Evolutionary conservation across 2,888 invertebrate genomes (phyloP), one percentile per base, ranked within the genome.

Genomic region (Epsilonema sp.): DNA sequence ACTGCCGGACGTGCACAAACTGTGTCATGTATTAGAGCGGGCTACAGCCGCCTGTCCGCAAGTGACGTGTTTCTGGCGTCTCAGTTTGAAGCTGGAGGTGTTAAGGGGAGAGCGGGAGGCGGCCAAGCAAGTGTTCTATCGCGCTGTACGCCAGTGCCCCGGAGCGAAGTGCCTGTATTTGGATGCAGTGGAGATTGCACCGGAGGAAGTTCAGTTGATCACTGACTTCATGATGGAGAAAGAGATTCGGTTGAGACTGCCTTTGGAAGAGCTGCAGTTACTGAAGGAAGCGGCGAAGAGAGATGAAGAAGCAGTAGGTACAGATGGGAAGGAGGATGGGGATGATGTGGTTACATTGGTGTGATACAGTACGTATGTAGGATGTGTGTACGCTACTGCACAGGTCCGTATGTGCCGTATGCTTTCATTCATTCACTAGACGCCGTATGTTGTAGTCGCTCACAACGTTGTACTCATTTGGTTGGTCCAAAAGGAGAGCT

Each of bases 231-330:
- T 70, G 63, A 57, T 58, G 31, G 70, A 70, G 54, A 68, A 69
- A 51, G 67, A 67, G 53, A 54, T 70, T 2, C 52, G 69, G 45
- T 53, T 69, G 5, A 58, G 67, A 42, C 58, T 66, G 19, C 68
- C 69, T n/a, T 47, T 67, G n/a, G 70, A 70, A 53, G 70, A 70
- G 53, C 55, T 70, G 2, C 62, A 65, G 42, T 50, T 66, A 16
- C 54, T 66, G 26, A 49, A 56, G 22, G 56, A 60, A 41, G 42
- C 51, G 16, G 39, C 39, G 31, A 31, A 16, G 11, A 8, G 16
- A 31, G n/a, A n/a, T n/a, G n/a, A n/a, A n/a, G n/a, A n/a, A n/a
- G n/a, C n/a, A n/a, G n/a, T n/a, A n/a, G n/a, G n/a, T n/a, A n/a
- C n/a, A n/a, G n/a, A n/a, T n/a, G n/a, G n/a, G n/a, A n/a, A n/a